phyloP scores from a whole-genome alignment of 2,888 invertebrate species.

The Stenotaenia linearis region DNA sequence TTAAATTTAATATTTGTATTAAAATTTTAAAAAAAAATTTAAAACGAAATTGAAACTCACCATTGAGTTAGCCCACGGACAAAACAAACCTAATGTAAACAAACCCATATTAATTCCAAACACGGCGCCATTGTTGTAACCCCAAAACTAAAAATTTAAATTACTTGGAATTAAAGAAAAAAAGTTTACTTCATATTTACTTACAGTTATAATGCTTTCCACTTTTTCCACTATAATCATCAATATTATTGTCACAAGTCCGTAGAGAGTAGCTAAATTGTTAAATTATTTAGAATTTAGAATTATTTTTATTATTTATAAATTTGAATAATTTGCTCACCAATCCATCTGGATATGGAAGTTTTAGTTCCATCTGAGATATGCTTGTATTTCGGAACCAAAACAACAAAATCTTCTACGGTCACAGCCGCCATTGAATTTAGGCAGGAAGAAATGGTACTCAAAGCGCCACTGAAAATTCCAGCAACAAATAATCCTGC shows the following conservation, averaged over 20 bases:
- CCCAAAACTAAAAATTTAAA: constrained; percentile 1
- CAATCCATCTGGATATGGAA: not conserved
- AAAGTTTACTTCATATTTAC: too few species aligned
- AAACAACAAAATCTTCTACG: constrained; percentile 43
- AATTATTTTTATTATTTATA: too few species aligned
- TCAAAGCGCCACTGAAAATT: constrained; percentile 90
- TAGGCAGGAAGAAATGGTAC: constrained; percentile 49
- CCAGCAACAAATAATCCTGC: constrained; percentile 93
- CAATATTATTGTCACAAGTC: not conserved
- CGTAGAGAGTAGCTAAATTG: not conserved
- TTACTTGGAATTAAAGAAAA: not conserved
- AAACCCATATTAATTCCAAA: constrained; percentile 81
- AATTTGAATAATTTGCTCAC: not conserved
- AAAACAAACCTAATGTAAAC: constrained; percentile 80
- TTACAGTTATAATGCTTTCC: constrained; percentile 18
- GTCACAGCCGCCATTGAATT: constrained; percentile 49
- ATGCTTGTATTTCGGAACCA: not conserved
- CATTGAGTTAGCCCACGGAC: constrained; percentile 77
- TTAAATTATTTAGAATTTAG: not conserved
- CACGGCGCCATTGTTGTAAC: constrained; percentile 74
- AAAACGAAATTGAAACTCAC: constrained; percentile 47
- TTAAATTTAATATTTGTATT: not conserved
- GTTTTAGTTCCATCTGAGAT: not conserved
- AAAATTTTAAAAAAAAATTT: not conserved
- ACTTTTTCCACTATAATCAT: not conserved